phyloP scores from a whole-genome alignment of 2,113 vertebrate genomes.

The Ammospiza nelsoni region DNA sequence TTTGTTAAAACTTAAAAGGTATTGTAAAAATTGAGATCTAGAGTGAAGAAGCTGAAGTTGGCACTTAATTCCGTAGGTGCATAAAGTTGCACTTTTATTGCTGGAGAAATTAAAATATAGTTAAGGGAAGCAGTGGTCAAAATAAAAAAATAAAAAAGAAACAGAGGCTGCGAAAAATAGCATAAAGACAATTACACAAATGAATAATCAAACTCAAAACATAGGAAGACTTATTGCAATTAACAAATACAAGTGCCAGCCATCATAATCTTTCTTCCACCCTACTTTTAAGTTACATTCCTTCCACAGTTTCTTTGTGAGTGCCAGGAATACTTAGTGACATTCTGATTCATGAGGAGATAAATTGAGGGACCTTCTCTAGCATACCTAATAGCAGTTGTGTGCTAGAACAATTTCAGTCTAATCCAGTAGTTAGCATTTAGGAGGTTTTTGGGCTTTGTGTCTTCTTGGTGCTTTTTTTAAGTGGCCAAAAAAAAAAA shows the following conservation, averaged over 20 bases:
- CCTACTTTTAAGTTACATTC: background rate
- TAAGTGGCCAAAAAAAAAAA: background rate
- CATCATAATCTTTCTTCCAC: background rate
- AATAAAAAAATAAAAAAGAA: background rate
- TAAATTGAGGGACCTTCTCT: background rate
- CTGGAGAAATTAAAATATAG: background rate
- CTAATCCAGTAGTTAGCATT: slow-evolving; percentile 38
- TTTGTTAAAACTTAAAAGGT: background rate
- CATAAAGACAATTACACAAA: background rate
- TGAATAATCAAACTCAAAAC: slow-evolving; percentile 2
- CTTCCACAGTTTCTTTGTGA: background rate
- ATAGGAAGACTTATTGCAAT: background rate
- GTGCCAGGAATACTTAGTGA: background rate
- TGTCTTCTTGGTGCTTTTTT: background rate
- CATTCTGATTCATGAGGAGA: background rate
- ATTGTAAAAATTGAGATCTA: background rate
- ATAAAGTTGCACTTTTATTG: background rate
- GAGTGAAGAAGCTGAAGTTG: background rate
- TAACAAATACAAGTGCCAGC: background rate
- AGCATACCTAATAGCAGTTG: background rate
- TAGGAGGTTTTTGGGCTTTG: background rate
- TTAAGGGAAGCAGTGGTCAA: background rate
- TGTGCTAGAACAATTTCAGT: background rate
- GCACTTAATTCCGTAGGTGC: background rate
- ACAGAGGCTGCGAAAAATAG: background rate